phyloP scores from a whole-genome alignment of 2,113 vertebrate genomes.

The Anguilla rostrata region DNA sequence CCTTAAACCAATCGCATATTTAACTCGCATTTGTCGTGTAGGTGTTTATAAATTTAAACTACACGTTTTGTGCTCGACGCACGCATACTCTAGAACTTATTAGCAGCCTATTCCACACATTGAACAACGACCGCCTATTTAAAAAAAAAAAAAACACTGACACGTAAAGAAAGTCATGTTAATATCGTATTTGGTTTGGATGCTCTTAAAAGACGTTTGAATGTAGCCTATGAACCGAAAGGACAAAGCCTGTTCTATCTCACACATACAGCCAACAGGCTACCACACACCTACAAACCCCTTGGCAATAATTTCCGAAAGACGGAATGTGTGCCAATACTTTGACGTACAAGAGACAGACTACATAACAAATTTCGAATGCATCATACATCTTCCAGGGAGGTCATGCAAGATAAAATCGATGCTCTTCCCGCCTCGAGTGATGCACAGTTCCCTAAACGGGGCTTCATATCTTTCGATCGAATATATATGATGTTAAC shows the following conservation, averaged over 20 bases:
- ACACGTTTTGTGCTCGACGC: neutral
- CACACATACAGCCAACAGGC: neutral
- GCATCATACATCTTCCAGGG: neutral
- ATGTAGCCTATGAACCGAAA: neutral
- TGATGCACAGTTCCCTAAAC: neutral
- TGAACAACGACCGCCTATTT: neutral
- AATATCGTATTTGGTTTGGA: neutral
- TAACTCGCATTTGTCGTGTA: neutral
- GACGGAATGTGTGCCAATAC: conserved; percentile 13
- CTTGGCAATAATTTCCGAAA: neutral
- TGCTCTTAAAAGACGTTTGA: neutral
- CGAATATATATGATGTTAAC: neutral
- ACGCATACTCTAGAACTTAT: neutral
- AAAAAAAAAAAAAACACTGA: neutral
- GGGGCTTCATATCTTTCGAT: conserved; percentile 5
- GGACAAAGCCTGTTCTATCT: too few relatives aligned
- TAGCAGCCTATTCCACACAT: neutral
- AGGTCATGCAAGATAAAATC: conserved; percentile 24
- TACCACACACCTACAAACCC: neutral
- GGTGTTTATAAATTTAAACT: neutral
- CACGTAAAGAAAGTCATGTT: neutral
- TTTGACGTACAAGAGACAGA: neutral
- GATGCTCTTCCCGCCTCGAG: conserved; percentile 9
- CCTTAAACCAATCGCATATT: neutral
- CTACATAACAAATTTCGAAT: conserved; percentile 19